Evolutionary conservation across 1,140 invertebrate genomes (phyloP).

Genomic region (Trachelipus rathkii): DNA sequence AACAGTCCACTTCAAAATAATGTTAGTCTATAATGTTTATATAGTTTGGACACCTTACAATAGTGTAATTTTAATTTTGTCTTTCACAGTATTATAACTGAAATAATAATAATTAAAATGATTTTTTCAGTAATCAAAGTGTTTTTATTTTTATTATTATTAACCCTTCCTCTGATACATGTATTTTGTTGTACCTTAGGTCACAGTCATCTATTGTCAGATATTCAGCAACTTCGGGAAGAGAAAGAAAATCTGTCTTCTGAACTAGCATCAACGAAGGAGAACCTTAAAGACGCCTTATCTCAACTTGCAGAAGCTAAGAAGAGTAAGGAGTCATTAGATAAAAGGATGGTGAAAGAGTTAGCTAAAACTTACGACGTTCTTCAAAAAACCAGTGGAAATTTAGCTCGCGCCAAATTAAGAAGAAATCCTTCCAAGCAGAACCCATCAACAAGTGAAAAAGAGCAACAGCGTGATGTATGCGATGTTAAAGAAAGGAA

Average conservation of each 20-base stretch:
- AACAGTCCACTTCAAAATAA: too few species aligned
- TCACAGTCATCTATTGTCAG: conserved; percentile 37
- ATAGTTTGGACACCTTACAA: too few species aligned
- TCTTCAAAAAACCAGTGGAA: conserved; percentile 40
- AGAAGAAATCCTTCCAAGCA: not conserved
- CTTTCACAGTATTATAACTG: too few species aligned
- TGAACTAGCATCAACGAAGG: conserved; percentile 57
- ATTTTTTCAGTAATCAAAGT: too few species aligned
- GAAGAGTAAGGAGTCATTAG: conserved; percentile 54
- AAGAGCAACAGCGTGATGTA: not conserved
- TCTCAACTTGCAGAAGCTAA: conserved; percentile 58
- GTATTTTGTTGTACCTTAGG: conserved; percentile 17
- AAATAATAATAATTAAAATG: too few species aligned
- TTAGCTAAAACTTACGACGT: conserved; percentile 50
- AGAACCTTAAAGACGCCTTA: conserved; percentile 62
- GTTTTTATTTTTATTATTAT: too few species aligned
- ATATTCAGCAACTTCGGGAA: conserved; percentile 55
- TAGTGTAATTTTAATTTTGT: too few species aligned
- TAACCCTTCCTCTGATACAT: too few species aligned
- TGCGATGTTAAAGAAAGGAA: not conserved
- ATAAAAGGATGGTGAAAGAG: conserved; percentile 54
- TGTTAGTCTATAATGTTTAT: too few species aligned
- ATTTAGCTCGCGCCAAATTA: conserved; percentile 32
- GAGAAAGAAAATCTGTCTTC: conserved; percentile 58
- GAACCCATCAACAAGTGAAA: not conserved